Conservation (phyloP, 2,113 vertebrate genomes). For the Andinoacara biseriatus region DNA sequence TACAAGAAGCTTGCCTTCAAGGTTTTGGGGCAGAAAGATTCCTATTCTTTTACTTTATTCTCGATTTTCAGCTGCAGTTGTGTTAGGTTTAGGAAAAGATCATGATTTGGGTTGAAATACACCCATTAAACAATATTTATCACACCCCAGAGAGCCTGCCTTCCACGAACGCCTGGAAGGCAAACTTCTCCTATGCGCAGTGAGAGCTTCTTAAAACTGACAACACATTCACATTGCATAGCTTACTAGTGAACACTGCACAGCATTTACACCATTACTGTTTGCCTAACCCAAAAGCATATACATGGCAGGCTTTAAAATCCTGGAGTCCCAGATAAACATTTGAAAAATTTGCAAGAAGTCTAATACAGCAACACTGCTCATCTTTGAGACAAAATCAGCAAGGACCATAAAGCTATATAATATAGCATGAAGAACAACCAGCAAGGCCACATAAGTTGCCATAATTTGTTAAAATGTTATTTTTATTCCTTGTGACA, state of each 20-base stretch:
- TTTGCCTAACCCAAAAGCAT: neutral
- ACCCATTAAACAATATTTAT: neutral
- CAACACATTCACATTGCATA: neutral
- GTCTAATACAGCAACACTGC: neutral
- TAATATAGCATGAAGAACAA: neutral
- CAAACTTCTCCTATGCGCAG: neutral
- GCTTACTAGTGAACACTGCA: neutral
- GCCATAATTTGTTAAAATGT: neutral
- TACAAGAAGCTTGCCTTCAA: neutral
- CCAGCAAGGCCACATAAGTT: neutral
- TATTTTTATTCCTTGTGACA: neutral
- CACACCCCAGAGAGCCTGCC: neutral
- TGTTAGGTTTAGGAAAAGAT: neutral
- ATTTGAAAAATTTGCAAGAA: neutral
- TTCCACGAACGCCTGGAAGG: neutral
- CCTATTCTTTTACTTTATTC: neutral
- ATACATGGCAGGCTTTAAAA: neutral
- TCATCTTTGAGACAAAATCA: constrained; percentile 5
- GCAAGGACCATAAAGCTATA: neutral
- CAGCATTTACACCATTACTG: neutral
- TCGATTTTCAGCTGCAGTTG: neutral
- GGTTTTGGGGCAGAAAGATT: neutral
- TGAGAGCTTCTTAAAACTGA: neutral
- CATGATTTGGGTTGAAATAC: constrained; percentile 5
- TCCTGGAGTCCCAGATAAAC: neutral